Evolutionary conservation across 1,140 invertebrate genomes (phyloP), one percentile per base, ranked within the genome.

Genomic region (Pectinophora gossypiella): DNA sequence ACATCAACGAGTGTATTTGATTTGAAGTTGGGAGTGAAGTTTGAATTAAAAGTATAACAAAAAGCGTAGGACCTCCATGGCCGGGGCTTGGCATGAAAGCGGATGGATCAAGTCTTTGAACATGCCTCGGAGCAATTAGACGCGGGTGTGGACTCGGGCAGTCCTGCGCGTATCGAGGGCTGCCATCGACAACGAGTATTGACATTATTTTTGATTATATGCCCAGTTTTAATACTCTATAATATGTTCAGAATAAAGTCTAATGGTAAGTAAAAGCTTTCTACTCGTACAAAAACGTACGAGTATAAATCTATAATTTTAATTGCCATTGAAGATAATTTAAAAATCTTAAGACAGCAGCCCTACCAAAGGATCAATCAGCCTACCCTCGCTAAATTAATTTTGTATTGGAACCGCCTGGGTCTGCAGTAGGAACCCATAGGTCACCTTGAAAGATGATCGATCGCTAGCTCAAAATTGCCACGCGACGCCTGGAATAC

Each of bases 91-190:
- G 15, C 47, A 62, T 55, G 54, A 60, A 60, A 44, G 49, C 51
- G 54, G 48, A 73, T 64, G 64, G 65, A 61, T 63, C 62, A 59
- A 66, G 59, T 72, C 74, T 72, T 70, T 61, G 36, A 57, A 61
- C 64, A 43, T 50, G 40, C 51, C 51, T 65, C 52, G 60, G 52
- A 45, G 51, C 66, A 70, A 76, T 72, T 70, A 74, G 61, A 61
- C 46, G 64, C 61, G 68, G 63, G 13, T 23, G 36, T 15, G 16
- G 27, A 32, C 27, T 9, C 27, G 2, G 27, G 9, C 27, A 32
- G 27, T n/a, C 27, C 27, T 32, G 27, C 9, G 27, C 9, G 27
- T n/a, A 12, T n/a, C 27, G 27, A 32, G 27, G 27, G 27, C n/a
- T 32, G 27, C 27, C 27, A 32, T 32, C 27, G n/a, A n/a, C n/a